Evolutionary conservation across 2,888 invertebrate genomes (phyloP), one percentile per base, ranked within the genome.

Genomic region (Carabus problematicus): DNA sequence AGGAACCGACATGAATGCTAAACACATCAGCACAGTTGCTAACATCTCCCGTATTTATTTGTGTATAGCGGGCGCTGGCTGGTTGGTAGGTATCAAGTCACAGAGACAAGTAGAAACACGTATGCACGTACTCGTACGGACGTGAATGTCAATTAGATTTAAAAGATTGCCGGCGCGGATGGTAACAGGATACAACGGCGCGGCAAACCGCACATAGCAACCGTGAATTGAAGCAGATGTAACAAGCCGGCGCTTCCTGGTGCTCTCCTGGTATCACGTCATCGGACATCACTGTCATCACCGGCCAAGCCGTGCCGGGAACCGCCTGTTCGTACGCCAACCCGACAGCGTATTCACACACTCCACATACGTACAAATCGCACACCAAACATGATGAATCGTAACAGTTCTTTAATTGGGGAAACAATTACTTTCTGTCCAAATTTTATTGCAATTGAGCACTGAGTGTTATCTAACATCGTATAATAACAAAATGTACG

Each of bases 171-270:
- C 11, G 14, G 45, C 16, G 14, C 52, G 52, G 52, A 52, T 52
- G 9, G 56, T 29, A 56, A 56, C 56, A 8, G 39, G 56, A 56
- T 56, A 56, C 56, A 39, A 56, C 8, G 12, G 56, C 56, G 56
- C 19, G 19, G 11, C 56, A 56, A 56, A 56, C 56, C 56, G 40
- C 52, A 68, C 59, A 68, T 60, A 52, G 68, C 61, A 54, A 54
- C 60, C 60, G 60, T 60, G 60, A 68, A 68, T 49, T 60, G 68
- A 68, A 60, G 68, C 43, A 59, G 61, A 68, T 61, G 59, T 67
- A 67, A 67, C 59, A 18, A 41, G 54, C 9, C 68, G 54, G 41
- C 45, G 68, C 68, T 68, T 68, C 68, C 68, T 68, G 68, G 60
- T 68, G 61, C 61, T n/a, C 16, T 52, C 18, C 12, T 9, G 18